These are phyloP conservation scores for Conopomorpha cramerella DNA, from an alignment of 1,140 invertebrate species.

Conservation along the genomic window DNA sequence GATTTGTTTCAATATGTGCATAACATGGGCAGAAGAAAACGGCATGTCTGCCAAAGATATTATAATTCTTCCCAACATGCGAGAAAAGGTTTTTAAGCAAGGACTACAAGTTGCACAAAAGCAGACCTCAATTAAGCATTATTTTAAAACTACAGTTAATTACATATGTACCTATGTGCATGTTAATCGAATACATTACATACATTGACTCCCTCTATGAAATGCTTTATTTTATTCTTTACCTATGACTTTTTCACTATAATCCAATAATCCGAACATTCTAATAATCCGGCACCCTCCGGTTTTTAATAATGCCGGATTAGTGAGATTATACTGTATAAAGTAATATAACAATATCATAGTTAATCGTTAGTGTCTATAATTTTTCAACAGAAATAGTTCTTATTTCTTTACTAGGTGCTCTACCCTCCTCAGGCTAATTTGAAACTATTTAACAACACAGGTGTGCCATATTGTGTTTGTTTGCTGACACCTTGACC, in stretches of 20 bases:
- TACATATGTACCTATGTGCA: conserved; percentile 11
- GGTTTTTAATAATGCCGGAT: conserved; percentile 9
- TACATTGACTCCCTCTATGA: too few relatives aligned
- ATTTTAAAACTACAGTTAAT: conserved; percentile 15
- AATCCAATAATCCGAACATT: conserved; percentile 11
- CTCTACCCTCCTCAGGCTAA: too few relatives aligned
- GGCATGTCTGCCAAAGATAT: conserved; percentile 22
- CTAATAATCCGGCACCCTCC: conserved; percentile 8
- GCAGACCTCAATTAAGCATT: conserved; percentile 15
- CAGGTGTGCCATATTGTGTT: too few relatives aligned
- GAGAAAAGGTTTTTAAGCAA: conserved; percentile 18
- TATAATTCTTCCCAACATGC: conserved; percentile 21
- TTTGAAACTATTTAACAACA: too few relatives aligned
- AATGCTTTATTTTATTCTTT: too few relatives aligned
- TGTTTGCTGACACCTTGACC: too few relatives aligned
- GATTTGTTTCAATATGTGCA: conserved; percentile 21
- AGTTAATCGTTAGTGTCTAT: too few relatives aligned
- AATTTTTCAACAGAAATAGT: too few relatives aligned
- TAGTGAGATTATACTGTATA: too few relatives aligned
- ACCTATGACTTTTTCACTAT: conserved; percentile 10
- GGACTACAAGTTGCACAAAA: conserved; percentile 15
- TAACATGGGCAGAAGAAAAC: conserved; percentile 26
- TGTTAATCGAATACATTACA: conserved; percentile 11
- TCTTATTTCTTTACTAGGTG: too few relatives aligned
- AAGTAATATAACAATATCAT: too few relatives aligned